Conservation (phyloP, 92 coral and sea anemone genomes). For the Porites lobata region DNA sequence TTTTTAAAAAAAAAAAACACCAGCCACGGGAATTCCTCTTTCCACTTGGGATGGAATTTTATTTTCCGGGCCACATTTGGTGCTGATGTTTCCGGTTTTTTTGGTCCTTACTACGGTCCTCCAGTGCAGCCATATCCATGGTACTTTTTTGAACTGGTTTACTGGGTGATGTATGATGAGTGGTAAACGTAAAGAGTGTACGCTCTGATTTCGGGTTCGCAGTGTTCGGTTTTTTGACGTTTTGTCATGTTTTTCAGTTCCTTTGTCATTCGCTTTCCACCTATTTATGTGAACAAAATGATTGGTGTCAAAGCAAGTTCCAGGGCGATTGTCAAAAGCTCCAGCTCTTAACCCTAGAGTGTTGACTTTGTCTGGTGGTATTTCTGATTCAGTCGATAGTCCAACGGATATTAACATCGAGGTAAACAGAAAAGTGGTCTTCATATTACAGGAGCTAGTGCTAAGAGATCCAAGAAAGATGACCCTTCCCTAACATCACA, state of each 20-base stretch:
- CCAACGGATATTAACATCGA: slow-evolving; percentile 15
- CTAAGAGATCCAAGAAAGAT: slow-evolving; percentile 23
- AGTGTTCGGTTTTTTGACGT: too few species aligned
- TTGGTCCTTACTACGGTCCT: too few species aligned
- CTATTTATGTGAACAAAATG: slow-evolving; percentile 13
- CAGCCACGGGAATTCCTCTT: slow-evolving; percentile 33
- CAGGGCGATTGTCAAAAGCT: slow-evolving; percentile 40
- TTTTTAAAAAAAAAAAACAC: neutral
- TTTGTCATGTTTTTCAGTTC: too few species aligned
- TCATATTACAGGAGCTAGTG: slow-evolving; percentile 26
- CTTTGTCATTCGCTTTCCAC: neutral
- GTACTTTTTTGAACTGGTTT: too few species aligned
- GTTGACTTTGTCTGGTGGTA: neutral
- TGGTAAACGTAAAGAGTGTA: too few species aligned
- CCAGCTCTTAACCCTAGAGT: slow-evolving; percentile 43
- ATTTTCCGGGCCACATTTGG: too few species aligned
- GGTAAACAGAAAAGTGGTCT: slow-evolving; percentile 36
- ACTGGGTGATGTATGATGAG: too few species aligned
- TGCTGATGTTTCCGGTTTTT: too few species aligned
- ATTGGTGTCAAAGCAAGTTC: slow-evolving; percentile 11
- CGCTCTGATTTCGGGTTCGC: too few species aligned
- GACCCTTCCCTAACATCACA: slow-evolving; percentile 19
- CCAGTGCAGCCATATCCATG: too few species aligned
- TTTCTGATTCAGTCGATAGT: slow-evolving; percentile 3
- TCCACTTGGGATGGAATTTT: too few species aligned